Evolutionary conservation across 2,113 vertebrate species (phyloP).

Genomic region (Cichladusa arquata): DNA sequence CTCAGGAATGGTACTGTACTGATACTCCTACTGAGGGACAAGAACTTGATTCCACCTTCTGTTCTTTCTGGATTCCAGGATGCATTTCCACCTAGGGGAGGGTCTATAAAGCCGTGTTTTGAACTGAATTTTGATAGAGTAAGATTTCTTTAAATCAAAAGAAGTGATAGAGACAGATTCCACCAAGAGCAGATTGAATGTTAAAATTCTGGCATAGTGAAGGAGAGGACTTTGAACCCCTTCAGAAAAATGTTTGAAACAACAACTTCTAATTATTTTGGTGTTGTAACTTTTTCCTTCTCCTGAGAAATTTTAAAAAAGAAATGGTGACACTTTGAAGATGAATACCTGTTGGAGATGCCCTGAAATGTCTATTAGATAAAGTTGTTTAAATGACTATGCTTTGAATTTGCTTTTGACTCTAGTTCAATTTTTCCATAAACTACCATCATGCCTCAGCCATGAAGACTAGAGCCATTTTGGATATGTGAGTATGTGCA

Average conservation of each 20-base stretch:
- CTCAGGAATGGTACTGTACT: not conserved
- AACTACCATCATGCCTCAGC: not conserved
- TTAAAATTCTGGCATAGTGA: not conserved
- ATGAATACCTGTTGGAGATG: not conserved
- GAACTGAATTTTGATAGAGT: not conserved
- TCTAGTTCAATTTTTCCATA: not conserved
- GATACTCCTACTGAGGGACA: not conserved
- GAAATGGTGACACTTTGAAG: not conserved
- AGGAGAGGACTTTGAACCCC: not conserved
- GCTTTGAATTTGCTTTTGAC: not conserved
- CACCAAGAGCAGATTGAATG: not conserved
- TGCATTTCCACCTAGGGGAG: not conserved
- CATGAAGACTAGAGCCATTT: not conserved
- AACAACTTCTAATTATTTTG: not conserved
- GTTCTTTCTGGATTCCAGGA: not conserved
- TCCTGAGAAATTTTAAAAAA: not conserved
- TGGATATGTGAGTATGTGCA: not conserved
- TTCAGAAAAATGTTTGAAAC: not conserved
- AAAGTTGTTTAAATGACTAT: not conserved
- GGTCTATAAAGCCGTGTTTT: not conserved
- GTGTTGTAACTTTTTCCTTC: not conserved
- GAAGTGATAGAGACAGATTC: not conserved
- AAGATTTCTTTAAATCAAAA: not conserved
- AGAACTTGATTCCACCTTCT: not conserved
- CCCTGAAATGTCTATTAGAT: not conserved